Evolutionary conservation across 2,113 vertebrate genomes (phyloP).

Genomic region (Verasper variegatus): DNA sequence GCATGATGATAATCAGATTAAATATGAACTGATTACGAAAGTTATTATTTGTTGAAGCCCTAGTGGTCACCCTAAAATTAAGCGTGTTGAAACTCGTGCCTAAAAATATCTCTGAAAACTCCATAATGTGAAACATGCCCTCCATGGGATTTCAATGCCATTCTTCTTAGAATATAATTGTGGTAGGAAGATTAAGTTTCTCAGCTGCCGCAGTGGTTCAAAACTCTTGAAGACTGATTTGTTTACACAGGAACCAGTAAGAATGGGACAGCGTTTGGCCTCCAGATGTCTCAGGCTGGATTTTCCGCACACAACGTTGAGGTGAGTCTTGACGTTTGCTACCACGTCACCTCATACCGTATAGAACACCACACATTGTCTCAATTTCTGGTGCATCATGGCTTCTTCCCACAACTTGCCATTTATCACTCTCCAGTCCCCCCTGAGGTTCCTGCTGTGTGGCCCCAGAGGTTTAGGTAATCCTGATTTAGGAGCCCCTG

Average conservation of each 20-base stretch:
- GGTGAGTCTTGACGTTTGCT: conserved; percentile 81
- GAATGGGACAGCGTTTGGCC: conserved; percentile 95
- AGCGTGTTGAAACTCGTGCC: no score
- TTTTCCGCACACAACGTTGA: conserved; percentile 96
- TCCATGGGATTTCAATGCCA: background rate
- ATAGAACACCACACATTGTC: conserved; percentile 60
- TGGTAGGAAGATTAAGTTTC: conserved; percentile 11
- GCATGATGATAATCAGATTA: background rate
- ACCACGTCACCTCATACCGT: conserved; percentile 22
- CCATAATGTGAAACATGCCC: background rate
- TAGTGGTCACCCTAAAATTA: no score
- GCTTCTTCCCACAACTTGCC: conserved; percentile 27
- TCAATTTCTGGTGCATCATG: conserved; percentile 43
- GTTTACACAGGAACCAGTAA: conserved; percentile 90
- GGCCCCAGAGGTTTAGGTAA: conserved; percentile 59
- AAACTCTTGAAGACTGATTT: conserved; percentile 40
- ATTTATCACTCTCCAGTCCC: conserved; percentile 83
- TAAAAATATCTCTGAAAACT: background rate
- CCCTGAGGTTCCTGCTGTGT: conserved; percentile 49
- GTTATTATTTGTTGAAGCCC: no score
- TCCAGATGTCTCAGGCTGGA: conserved; percentile 98
- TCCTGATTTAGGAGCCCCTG: conserved; percentile 67
- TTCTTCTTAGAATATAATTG: background rate
- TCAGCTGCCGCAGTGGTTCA: conserved; percentile 16
- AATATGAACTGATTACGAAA: no score